A percentile compares a stretch with the other conserved stretches of the same genome.
Evolutionary conservation across 2,797 vertebrate genomes (phyloP).

Genomic region (Neosilurus mollespiculum): DNA sequence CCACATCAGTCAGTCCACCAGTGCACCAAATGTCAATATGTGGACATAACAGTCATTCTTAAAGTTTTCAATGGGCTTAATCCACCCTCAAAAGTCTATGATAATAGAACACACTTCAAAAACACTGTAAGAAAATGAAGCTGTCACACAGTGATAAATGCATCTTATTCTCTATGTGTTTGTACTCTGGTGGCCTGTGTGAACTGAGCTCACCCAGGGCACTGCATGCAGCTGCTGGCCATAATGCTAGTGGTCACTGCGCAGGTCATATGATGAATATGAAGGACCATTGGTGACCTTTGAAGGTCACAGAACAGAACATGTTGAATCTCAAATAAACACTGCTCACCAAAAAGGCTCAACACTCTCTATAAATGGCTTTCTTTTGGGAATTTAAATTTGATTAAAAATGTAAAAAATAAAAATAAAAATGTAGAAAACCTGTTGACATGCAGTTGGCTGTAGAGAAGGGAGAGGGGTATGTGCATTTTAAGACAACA

Average conservation of each 20-base stretch:
- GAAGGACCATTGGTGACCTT: conserved; percentile 55
- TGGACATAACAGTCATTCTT: conserved; percentile 34
- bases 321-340: conserved; percentile 37
- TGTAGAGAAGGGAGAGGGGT: conserved; percentile 34
- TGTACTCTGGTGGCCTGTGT: conserved; percentile 52
- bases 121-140: conserved; percentile 53
- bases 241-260: conserved; percentile 44
- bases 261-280: conserved; percentile 45
- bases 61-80: conserved; percentile 43
- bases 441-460: conserved; percentile 31
- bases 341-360: conserved; percentile 31
- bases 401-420: neutral
- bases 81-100: conserved; percentile 24
- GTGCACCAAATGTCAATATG: conserved; percentile 52
- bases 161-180: conserved; percentile 54
- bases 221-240: conserved; percentile 54
- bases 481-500: conserved; percentile 41
- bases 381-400: conserved; percentile 27
- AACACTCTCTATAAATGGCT: conserved; percentile 27
- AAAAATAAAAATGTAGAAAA: neutral
- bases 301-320: conserved; percentile 50
- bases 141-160: conserved; percentile 55
- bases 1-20: conserved; percentile 54
- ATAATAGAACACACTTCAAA: conserved; percentile 45
- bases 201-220: conserved; percentile 50